A percentile compares a stretch with the other conserved stretches of the same genome.
Conservation (phyloP, 2,888 invertebrate genomes). For the Esperia sulphurella region DNA sequence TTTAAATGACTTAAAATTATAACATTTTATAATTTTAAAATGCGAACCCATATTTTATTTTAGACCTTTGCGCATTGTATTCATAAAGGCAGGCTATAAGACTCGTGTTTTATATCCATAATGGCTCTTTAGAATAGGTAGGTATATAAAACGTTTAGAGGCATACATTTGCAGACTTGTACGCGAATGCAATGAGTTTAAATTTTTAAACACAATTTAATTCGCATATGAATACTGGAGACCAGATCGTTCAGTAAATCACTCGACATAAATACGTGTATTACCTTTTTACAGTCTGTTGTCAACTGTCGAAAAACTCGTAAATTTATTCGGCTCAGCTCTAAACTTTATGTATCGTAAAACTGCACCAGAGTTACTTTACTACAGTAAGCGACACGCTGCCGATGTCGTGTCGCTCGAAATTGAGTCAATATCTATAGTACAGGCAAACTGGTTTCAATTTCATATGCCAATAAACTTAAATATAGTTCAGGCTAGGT, state of each 20-base stretch:
- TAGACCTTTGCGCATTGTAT: no score
- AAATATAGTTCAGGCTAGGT: neutral
- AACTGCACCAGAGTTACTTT: constrained; percentile 36
- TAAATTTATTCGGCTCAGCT: constrained; percentile 38
- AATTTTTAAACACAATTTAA: constrained; percentile 7
- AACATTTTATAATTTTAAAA: no score
- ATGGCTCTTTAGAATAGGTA: neutral
- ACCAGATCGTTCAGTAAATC: constrained; percentile 16
- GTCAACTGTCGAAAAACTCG: constrained; percentile 38
- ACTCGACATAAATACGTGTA: constrained; percentile 19
- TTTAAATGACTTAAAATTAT: no score
- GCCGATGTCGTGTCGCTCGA: constrained; percentile 13
- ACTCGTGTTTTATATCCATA: no score
- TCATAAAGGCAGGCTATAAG: no score
- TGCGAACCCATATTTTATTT: no score
- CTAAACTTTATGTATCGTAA: constrained; percentile 53
- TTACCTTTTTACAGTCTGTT: constrained; percentile 30
- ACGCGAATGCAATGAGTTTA: constrained; percentile 5
- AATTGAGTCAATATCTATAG: constrained; percentile 31
- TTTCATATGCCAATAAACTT: constrained; percentile 2
- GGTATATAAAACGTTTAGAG: neutral
- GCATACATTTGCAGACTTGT: neutral
- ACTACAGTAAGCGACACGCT: constrained; percentile 13
- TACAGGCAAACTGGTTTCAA: constrained; percentile 5
- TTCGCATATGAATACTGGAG: constrained; percentile 7